Conservation (phyloP, 2,888 invertebrate species). For the Nymphalis c-album region DNA sequence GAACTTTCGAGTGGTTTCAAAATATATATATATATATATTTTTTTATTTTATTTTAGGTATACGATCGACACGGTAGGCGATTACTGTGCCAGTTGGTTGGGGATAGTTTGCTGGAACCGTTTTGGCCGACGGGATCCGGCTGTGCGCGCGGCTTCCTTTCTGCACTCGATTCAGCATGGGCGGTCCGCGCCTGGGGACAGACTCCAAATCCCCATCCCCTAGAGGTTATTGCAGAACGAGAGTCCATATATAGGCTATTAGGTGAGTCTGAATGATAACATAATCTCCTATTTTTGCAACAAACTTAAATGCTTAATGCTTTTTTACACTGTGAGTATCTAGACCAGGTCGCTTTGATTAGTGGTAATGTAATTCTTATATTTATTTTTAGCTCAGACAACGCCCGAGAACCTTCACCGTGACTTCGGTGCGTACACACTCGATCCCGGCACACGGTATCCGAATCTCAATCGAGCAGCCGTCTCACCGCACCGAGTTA, state of each 20-base stretch:
- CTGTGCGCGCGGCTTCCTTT: slow-evolving; percentile 97
- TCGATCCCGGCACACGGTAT: slow-evolving; percentile 92
- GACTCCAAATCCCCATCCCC: slow-evolving; percentile 83
- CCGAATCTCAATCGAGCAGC: slow-evolving; percentile 89
- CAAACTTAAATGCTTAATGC: too few species aligned
- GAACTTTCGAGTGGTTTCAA: too few species aligned
- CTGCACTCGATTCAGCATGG: slow-evolving; percentile 98
- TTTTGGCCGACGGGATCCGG: slow-evolving; percentile 99
- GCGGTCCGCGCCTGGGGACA: slow-evolving; percentile 92
- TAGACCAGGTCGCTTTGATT: too few species aligned
- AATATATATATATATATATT: too few species aligned
- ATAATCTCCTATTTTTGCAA: too few species aligned
- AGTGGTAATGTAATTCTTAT: too few species aligned
- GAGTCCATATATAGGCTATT: slow-evolving; percentile 95
- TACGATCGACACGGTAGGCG: slow-evolving; percentile 85
- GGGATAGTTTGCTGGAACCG: slow-evolving; percentile 97
- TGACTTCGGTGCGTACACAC: slow-evolving; percentile 91
- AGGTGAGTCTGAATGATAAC: slow-evolving; percentile 45
- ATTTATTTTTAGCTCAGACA: slow-evolving; percentile 88
- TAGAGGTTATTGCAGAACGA: slow-evolving; percentile 95
- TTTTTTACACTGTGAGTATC: too few species aligned
- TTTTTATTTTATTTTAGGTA: slow-evolving; percentile 49
- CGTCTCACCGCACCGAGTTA: slow-evolving; percentile 88
- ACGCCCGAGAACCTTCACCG: slow-evolving; percentile 97
- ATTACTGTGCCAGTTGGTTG: slow-evolving; percentile 94